phyloP scores from a whole-genome alignment of 2,113 vertebrate species.

The Peromyscus polionotus region DNA sequence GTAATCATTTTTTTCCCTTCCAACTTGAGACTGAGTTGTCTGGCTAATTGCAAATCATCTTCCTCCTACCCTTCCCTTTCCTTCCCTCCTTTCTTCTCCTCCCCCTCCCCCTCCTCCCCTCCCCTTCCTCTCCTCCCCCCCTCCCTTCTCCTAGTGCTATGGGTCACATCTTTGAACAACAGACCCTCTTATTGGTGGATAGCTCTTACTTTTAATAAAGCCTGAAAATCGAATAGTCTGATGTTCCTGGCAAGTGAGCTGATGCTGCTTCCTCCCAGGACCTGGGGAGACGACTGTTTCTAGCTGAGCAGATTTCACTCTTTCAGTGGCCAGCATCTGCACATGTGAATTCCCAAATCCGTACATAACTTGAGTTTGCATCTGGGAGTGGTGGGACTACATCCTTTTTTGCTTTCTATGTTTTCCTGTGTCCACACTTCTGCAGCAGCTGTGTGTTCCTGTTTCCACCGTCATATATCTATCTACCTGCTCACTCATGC shows the following conservation, averaged over 20 bases:
- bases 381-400: neutral
- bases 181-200: neutral
- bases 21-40: slow-evolving; percentile 41
- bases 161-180: neutral
- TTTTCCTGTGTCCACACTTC: too few relatives aligned
- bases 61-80: neutral
- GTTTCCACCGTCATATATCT: accelerated
- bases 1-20: neutral
- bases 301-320: neutral
- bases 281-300: neutral
- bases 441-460: neutral
- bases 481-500: neutral
- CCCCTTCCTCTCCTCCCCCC: too few relatives aligned
- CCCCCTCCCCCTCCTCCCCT: accelerated
- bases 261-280: neutral
- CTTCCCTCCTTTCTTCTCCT: accelerated
- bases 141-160: neutral
- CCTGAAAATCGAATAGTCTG: slow-evolving; percentile 14
- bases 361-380: slow-evolving; percentile 37
- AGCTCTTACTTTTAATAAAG: slow-evolving; percentile 21
- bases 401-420: neutral
- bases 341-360: neutral
- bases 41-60: slow-evolving; percentile 1
- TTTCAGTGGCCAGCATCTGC: neutral
- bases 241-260: neutral